Base-by-base conservation (phyloP, 1,140 invertebrate species). In the Thaumetopoea pityocampa region DNA sequence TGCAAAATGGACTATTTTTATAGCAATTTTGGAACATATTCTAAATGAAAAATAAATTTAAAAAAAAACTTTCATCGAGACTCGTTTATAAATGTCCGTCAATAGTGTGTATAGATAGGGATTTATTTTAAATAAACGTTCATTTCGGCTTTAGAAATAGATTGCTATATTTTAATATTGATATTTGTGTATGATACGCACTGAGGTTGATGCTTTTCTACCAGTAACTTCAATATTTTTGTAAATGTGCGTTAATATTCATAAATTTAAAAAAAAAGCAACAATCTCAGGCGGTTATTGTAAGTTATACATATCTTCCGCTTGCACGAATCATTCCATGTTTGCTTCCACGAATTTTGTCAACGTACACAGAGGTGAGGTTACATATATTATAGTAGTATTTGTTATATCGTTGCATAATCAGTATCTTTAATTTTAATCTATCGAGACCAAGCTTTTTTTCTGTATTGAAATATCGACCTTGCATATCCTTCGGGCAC, bases 261-360 rank as follows among this genome's bases (percentile, higher is more conserved):
- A 8, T 5, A 14, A 12, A 14, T n/a, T 22, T 41, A 10, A 12
- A 20, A n/a, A 42, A 9, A 27, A 48, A 48, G 52, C 45, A 43
- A 43, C 55, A 57, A 51, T 60, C 38, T 61, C 24, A 44, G 50
- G 34, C 27, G 20, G 35, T 22, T 16, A 27, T 28, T 34, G 40
- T 49, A 48, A 30, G 24, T 48, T 37, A 19, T 53, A 58, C 40
- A 42, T 51, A 51, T 56, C 56, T 64, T 63, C 60, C 58, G 59
- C 52, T 47, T 51, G 27, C 36, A 51, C 30, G 16, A 62, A 64
- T 62, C 68, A 72, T 76, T 76, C 65, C 65, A 68, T 46, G 33
- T 29, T 56, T 55, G 48, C 62, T 68, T 68, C 65, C 65, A 68
- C n/a, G n/a, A n/a, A 48, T 42, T 51, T 50, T 27, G 32, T 6